Base-by-base conservation (phyloP, 2,113 vertebrate species). In the Ahaetulla prasina region DNA sequence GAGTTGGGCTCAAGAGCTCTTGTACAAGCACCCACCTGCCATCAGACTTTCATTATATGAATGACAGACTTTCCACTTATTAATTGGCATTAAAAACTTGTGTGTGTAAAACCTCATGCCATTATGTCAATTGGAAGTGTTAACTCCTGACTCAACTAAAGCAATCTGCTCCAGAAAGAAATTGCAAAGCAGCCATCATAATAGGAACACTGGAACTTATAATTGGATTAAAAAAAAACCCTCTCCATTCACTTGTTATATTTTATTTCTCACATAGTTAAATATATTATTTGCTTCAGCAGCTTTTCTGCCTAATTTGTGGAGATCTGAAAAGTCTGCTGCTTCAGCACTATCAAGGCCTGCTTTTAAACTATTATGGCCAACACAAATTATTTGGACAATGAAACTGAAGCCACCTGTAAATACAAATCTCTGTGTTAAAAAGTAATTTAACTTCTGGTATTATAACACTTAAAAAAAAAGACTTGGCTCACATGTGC, bases 251-350 rank as follows among this genome's bases (percentile, higher is more conserved):
- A 60, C 63, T 93, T 94, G 93, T 94, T 95, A 94, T 92, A 93
- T 93, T 80, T 92, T 87, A 92, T 60, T 60, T 90, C 50, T 80
- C 93, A 89, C 91, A 84, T 95, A 96, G 95, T 95, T 97, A 96
- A 96, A 96, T 92, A 95, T 95, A 95, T 96, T 95, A 93, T 95
- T 96, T 95, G 93, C 94, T 96, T 97, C 95, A 96, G 95, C 96
- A 96, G 92, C 96, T 95, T 96, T 94, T 94, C 92, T 93, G 95
- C 93, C 89, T 96, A 95, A 96, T 96, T 95, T 96, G 94, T 95
- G 92, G 92, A 90, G 88, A 35, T 10, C 95, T 30, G 91, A 14
- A 85, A 92, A 95, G 87, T 91, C 63, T 96, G 96, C 96, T 96
- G 95, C 80, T 90, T 96, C 97, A 96, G 96, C 96, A 96, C 87